Base-by-base conservation (phyloP, 1,140 invertebrate genomes). In the Diprion similis region DNA sequence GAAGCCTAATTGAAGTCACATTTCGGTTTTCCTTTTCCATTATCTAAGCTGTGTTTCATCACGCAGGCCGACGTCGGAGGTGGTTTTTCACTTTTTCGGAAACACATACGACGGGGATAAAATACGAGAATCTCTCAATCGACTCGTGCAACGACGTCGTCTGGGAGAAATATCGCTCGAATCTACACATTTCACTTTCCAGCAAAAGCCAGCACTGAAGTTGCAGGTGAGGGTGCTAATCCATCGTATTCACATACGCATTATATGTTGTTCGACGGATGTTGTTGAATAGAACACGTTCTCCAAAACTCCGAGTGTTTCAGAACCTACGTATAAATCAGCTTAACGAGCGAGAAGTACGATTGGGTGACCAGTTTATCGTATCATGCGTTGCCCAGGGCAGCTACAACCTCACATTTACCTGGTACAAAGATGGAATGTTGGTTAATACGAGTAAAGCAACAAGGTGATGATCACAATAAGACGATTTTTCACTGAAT, bases 341-440 rank as follows among this genome's bases (percentile, higher is more conserved):
- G 65, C 74, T 81, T 45, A 85, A 85, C 75, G 85, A 85, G 17
- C 81, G 90, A 65, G 89, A 92, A 76, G 91, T 95, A 73, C 92
- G 92, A 81, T 90, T 94, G 81, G 92, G 91, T 17, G 93, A 93
- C 75, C 92, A 94, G 81, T 94, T 95, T 77, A 91, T 93, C 77
- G 86, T 96, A 76, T 93, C 92, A 68, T 96, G 94, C 80, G 89
- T 91, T 67, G 93, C 94, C 48, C 91, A 94, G 78, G 94, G 94
- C 74, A 94, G 93, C 71, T 90, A 92, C 3, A 88, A 90, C 51
- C 93, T 94, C 80, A 90, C 89, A 47, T 95, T 95, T 81, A 90
- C 90, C 47, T 96, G 94, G 94, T 95, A 92, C 87, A 96, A 95
- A 83, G 94, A 96, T 81, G 91, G 92, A 3, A 90, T 93, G 70